Evolutionary conservation across 2,888 invertebrate species (phyloP).

Genomic region (Orgyia antiqua): DNA sequence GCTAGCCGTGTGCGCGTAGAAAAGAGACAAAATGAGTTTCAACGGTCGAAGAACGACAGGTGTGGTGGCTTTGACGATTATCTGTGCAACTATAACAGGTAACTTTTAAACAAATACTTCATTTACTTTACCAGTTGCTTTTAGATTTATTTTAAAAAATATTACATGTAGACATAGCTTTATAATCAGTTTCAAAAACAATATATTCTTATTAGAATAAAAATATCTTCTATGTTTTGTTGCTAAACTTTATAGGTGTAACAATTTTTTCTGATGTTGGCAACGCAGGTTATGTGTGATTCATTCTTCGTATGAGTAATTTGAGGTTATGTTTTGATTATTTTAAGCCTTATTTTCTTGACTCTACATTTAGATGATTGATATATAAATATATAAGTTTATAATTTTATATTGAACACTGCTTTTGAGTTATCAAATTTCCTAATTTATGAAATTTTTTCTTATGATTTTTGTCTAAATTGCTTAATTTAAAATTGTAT

Average conservation of each 20-base stretch:
- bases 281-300: constrained; percentile 27
- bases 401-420: no score
- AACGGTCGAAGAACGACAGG: constrained; percentile 66
- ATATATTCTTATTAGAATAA: not conserved
- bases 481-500: no score
- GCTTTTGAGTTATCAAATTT: no score
- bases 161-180: no score
- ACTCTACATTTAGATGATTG: no score
- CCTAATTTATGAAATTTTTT: no score
- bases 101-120: constrained; percentile 40
- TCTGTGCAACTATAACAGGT: constrained; percentile 70
- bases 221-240: not conserved
- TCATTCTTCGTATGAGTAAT: constrained; percentile 29
- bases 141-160: no score
- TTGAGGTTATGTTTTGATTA: constrained; percentile 40
- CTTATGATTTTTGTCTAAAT: no score
- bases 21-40: constrained; percentile 71
- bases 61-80: constrained; percentile 66
- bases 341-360: no score
- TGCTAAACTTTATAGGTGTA: not conserved
- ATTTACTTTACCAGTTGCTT: constrained; percentile 4
- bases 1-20: constrained; percentile 52
- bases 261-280: constrained; percentile 34
- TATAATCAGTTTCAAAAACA: no score
- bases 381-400: no score